Base-by-base conservation (phyloP, 2,888 invertebrate species). In the Hololepta plana region DNA sequence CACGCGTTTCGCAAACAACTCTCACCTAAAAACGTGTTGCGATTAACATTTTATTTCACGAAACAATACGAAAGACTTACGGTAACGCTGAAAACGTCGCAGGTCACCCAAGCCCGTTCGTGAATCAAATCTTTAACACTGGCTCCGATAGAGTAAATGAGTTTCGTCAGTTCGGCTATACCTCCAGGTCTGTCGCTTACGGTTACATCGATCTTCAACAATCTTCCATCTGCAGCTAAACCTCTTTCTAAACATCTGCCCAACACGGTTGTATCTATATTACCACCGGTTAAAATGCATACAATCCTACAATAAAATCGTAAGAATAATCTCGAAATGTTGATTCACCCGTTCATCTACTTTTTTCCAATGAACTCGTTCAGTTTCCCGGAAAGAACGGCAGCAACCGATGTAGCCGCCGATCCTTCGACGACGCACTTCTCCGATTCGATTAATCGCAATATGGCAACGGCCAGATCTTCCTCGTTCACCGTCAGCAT, bases 111-210 rank as follows among this genome's bases (percentile, higher is more conserved):
- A 2, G 93, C 91, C 28, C 93, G 64, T 49, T 95, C 93, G 50
- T 95, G 93, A 55, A 87, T 79, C 31, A 95, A 88, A 46, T 93
- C 93, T 53, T 93, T 95, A 35, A 95, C 85, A 19, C 80, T 80
- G 8, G 87, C 87, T 1, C 87, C 87, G 15, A 80, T 60, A 2
- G 67, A 64, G 1, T 74, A 65, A 27, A 90, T 62, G 20, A 80
- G 55, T 42, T 68, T 67, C 45, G 85, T 82, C 4, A 90, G 60
- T 44, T 88, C 87, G 1, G 81, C 72, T 34, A 88, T 81, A 10
- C 82, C 87, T 4, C 87, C 87, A 0, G 88, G 87, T 33, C 85
- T 63, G 56, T 88, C 88, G 45, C 75, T 79, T 3, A 84, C 72
- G 2, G 75, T 76, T 21, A 76, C 76, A 32, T 67, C 66, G 51